phyloP scores from a whole-genome alignment of 2,797 vertebrate genomes.

The Chiroxiphia lanceolata region DNA sequence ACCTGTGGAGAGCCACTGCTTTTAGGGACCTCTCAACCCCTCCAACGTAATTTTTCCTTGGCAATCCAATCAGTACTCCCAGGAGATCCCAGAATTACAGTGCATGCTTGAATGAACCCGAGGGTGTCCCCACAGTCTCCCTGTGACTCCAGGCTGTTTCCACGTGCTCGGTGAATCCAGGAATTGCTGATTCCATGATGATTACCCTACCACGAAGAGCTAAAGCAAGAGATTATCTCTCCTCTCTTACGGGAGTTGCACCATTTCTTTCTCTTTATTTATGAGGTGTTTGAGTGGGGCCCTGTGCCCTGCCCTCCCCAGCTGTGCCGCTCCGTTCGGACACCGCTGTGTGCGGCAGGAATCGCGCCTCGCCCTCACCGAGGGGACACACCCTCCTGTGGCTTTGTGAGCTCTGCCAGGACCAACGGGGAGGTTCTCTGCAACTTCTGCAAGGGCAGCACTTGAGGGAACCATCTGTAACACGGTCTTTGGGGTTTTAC shows the following conservation, averaged over 20 bases:
- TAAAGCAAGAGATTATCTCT: not conserved
- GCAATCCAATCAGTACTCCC: not conserved
- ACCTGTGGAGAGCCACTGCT: not conserved
- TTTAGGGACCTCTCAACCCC: not conserved
- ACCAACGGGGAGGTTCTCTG: not conserved
- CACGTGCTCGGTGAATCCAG: accelerated
- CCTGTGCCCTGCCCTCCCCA: not conserved
- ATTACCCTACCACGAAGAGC: not conserved
- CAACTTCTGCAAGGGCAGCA: not conserved
- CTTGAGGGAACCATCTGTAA: not conserved
- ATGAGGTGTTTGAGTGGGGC: not conserved
- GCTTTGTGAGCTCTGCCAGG: conserved; percentile 24
- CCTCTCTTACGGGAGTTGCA: not conserved
- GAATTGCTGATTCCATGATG: not conserved
- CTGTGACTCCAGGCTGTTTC: not conserved
- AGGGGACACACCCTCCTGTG: not conserved
- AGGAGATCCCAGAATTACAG: not conserved
- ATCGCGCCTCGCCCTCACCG: accelerated
- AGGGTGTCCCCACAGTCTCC: not conserved
- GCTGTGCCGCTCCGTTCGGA: not conserved
- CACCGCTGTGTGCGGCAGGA: not conserved
- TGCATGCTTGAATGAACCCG: not conserved
- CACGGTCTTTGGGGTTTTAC: not conserved
- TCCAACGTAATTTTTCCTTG: not conserved
- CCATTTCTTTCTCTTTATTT: not conserved